Conservation (phyloP, 2,888 invertebrate genomes). For the Dicycla oo region DNA sequence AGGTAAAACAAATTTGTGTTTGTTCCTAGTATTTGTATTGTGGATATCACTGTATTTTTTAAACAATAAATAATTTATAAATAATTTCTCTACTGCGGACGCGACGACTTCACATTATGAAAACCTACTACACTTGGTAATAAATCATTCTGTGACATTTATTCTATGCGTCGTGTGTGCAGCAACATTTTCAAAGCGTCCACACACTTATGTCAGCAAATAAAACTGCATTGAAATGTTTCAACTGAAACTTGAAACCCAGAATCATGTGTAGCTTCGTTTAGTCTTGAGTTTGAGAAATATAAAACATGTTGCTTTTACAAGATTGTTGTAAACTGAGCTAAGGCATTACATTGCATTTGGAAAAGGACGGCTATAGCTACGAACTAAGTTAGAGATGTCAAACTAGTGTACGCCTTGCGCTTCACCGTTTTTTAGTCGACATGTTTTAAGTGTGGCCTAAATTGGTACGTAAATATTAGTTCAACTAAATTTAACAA, state of each 20-base stretch:
- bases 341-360: background rate
- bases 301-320: conserved; percentile 33
- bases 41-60: too few species aligned
- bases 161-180: conserved; percentile 26
- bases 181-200: conserved; percentile 47
- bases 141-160: conserved; percentile 43
- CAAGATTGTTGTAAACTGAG: conserved; percentile 18
- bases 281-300: conserved; percentile 49
- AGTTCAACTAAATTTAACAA: too few species aligned
- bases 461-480: too few species aligned
- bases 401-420: too few species aligned
- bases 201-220: conserved; percentile 43
- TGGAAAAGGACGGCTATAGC: too few species aligned
- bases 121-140: background rate
- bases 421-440: too few species aligned
- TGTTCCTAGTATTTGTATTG: too few species aligned
- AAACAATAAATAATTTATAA: too few species aligned
- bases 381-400: too few species aligned
- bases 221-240: conserved; percentile 62
- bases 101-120: background rate
- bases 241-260: conserved; percentile 55
- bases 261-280: conserved; percentile 51
- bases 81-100: too few species aligned
- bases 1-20: too few species aligned
- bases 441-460: too few species aligned